Conservation (phyloP, 2,797 vertebrate species). For the Ptychadena robeensis region DNA sequence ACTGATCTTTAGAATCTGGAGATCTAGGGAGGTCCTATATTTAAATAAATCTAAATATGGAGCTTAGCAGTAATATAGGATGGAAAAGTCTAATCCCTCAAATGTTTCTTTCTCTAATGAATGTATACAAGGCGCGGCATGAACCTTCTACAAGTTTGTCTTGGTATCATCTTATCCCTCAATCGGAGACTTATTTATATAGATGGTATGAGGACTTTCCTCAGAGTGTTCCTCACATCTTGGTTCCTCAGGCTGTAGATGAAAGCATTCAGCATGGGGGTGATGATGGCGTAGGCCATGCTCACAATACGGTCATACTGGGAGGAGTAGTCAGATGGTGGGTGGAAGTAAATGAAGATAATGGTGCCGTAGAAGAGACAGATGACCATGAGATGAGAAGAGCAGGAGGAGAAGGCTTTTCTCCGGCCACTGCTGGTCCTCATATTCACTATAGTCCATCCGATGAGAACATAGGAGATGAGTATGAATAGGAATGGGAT, state of each 20-base stretch:
- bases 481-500: background rate
- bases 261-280: conserved; percentile 50
- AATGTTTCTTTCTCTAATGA: too few species aligned
- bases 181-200: too few species aligned
- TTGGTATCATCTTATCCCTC: too few species aligned
- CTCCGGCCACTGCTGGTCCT: background rate
- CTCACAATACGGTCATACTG: conserved; percentile 19
- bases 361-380: conserved; percentile 32
- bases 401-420: conserved; percentile 40
- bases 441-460: conserved; percentile 11
- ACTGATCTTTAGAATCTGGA: too few species aligned
- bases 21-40: too few species aligned
- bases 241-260: too few species aligned
- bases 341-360: conserved; percentile 53
- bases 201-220: too few species aligned
- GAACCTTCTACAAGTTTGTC: too few species aligned
- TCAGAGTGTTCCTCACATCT: background rate
- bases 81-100: too few species aligned
- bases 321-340: conserved; percentile 21
- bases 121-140: too few species aligned
- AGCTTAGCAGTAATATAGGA: too few species aligned
- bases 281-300: conserved; percentile 45
- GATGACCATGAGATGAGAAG: conserved; percentile 34
- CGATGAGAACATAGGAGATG: background rate
- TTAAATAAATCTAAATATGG: too few species aligned